These are phyloP conservation scores for Anomalospiza imberbis DNA, from an alignment of 2,797 vertebrate genomes.

Conservation along the genomic window DNA sequence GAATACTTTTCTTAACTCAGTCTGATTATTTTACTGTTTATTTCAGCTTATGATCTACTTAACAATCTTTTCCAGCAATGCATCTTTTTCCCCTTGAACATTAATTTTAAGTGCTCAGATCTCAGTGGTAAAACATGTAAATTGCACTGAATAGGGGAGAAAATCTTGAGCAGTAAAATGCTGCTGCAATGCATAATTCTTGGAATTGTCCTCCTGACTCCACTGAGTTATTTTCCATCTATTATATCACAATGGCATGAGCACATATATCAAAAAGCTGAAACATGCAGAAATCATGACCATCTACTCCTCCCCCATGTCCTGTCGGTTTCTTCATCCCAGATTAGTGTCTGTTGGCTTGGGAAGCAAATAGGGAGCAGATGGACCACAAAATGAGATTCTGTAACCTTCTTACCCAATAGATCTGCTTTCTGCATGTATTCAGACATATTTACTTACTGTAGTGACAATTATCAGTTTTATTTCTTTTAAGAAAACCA, in stretches of 20 bases:
- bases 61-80: neutral
- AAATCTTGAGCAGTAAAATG: neutral
- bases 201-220: conserved; percentile 3
- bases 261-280: conserved; percentile 28
- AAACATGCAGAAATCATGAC: neutral
- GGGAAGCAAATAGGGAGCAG: conserved; percentile 61
- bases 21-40: neutral
- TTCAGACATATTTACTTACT: conserved; percentile 68
- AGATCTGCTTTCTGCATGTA: conserved; percentile 61
- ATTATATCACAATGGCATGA: conserved; percentile 5
- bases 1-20: neutral
- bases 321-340: conserved; percentile 66
- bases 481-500: conserved; percentile 67
- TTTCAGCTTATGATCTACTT: neutral
- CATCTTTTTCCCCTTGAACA: neutral
- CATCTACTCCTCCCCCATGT: conserved; percentile 57
- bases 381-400: conserved; percentile 70
- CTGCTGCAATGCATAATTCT: neutral
- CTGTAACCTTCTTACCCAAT: conserved; percentile 67
- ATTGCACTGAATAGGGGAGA: neutral
- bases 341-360: conserved; percentile 66
- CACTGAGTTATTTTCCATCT: neutral
- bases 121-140: neutral
- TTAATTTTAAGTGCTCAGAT: neutral
- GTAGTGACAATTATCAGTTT: conserved; percentile 69